A percentile compares a stretch with the other conserved stretches of the same genome.
Conservation (phyloP, 37 sponge, comb jelly and placozoan species). For the Ianthella basta region DNA sequence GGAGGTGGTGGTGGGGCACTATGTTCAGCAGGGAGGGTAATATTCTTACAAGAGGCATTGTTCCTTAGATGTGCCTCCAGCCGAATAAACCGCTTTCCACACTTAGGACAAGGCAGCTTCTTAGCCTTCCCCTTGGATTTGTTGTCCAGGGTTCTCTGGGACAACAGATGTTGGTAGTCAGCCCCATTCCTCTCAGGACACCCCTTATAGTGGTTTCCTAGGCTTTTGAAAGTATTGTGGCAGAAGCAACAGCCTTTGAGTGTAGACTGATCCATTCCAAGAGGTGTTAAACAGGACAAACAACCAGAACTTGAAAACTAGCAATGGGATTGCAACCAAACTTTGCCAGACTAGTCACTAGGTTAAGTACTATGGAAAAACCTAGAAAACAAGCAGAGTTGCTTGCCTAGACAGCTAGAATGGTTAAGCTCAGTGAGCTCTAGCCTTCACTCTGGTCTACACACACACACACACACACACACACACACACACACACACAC, state of each 20-base stretch:
- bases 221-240: conserved; percentile 3
- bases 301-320: no score
- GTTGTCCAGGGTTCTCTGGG: conserved; percentile 15
- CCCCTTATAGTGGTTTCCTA: conserved; percentile 5
- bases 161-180: conserved; percentile 9
- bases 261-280: not conserved
- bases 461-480: no score
- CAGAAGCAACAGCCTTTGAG: not conserved
- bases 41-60: conserved; percentile 10
- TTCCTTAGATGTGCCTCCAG: conserved; percentile 5
- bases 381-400: conserved; percentile 10
- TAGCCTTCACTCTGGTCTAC: not conserved
- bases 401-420: conserved; percentile 19
- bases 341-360: conserved; percentile 22
- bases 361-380: not conserved
- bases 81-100: not conserved
- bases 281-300: not conserved
- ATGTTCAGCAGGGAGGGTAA: no score
- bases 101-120: conserved; percentile 1
- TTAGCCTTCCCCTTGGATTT: not conserved
- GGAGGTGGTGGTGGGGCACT: no score
- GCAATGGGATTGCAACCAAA: conserved; percentile 20
- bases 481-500: no score
- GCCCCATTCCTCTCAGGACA: conserved; percentile 24
- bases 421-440: not conserved